Base-by-base conservation (phyloP, 2,797 vertebrate genomes). In the Intellagama lesueurii region DNA sequence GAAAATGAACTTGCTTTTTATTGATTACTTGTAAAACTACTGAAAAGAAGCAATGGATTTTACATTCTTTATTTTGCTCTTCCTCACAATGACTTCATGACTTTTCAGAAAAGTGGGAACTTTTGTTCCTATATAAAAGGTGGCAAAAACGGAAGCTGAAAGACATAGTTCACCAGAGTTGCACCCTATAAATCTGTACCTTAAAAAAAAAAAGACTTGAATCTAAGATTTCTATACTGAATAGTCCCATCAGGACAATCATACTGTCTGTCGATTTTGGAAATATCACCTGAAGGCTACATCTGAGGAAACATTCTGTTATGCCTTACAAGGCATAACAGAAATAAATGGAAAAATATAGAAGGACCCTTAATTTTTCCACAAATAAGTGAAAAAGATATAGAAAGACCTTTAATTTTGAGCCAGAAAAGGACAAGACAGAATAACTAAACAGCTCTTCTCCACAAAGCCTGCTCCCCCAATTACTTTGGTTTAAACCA, bases 1-100 rank as follows among this genome's bases (percentile, higher is more conserved):
- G 49, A 84, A 89, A 79, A 80, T 16, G 28, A 73, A 66, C 44
- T 44, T 81, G 1, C 32, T 75, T 77, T 32, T 88, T 77, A 69
- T 76, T 82, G 30, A 80, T 72, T 64, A 79, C 44, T 78, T 60
- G 30, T 49, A 80, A 44, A 49, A 35, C 83, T 64, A 82, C 30
- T 26, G 81, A 24, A 77, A 40, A 77, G 11, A 69, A 7, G 56
- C 17, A 49, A 79, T 66, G 30, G 32, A 49, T 79, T 83, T 69
- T 5, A 69, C 1, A 11, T 12, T 68, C 40, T 86, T 75, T 40
- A 75, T 60, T 85, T 11, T 52, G 8, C 6, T 84, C 35, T 69
- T 35, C 24, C 35, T 70, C 47, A 85, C 2, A 69, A 8, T n/a
- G 78, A 28, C 30, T 5, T 40, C 17, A 9, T 22, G 60, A 40